Conservation (phyloP, 1,140 invertebrate species). For the Aethina tumida region DNA sequence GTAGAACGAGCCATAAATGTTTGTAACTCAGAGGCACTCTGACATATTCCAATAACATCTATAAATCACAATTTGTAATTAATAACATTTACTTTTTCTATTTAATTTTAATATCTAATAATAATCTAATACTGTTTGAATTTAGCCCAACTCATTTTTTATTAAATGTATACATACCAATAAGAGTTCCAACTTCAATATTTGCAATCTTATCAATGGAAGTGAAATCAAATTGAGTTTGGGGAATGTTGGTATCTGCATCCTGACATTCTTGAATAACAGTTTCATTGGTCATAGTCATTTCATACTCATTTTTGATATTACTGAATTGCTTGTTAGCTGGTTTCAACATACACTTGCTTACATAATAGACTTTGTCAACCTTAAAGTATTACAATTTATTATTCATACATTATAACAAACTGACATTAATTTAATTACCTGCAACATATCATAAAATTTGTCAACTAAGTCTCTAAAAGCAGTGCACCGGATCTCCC, state of each 20-base stretch:
- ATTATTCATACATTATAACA: neutral
- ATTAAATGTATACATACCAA: slow-evolving; percentile 52
- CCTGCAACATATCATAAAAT: slow-evolving; percentile 83
- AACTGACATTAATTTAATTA: slow-evolving; percentile 35
- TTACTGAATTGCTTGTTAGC: slow-evolving; percentile 85
- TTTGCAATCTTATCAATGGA: slow-evolving; percentile 66
- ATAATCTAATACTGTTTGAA: too few relatives aligned
- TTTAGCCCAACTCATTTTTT: too few relatives aligned
- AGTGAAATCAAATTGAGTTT: slow-evolving; percentile 74
- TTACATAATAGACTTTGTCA: slow-evolving; percentile 83
- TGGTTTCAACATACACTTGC: slow-evolving; percentile 69
- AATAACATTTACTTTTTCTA: too few relatives aligned
- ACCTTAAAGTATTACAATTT: slow-evolving; percentile 43
- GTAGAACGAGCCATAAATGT: slow-evolving; percentile 61
- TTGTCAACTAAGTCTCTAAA: slow-evolving; percentile 88
- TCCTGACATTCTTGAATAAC: slow-evolving; percentile 60
- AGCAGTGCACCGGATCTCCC: slow-evolving; percentile 90
- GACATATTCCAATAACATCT: slow-evolving; percentile 91
- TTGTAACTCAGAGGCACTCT: slow-evolving; percentile 58
- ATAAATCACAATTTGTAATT: slow-evolving; percentile 27
- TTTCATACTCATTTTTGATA: slow-evolving; percentile 92
- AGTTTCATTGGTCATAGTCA: slow-evolving; percentile 79
- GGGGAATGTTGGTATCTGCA: slow-evolving; percentile 59
- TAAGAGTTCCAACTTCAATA: slow-evolving; percentile 51
- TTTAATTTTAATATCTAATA: too few relatives aligned